phyloP scores from a whole-genome alignment of 2,797 vertebrate species.

The Echeneis naucrates region DNA sequence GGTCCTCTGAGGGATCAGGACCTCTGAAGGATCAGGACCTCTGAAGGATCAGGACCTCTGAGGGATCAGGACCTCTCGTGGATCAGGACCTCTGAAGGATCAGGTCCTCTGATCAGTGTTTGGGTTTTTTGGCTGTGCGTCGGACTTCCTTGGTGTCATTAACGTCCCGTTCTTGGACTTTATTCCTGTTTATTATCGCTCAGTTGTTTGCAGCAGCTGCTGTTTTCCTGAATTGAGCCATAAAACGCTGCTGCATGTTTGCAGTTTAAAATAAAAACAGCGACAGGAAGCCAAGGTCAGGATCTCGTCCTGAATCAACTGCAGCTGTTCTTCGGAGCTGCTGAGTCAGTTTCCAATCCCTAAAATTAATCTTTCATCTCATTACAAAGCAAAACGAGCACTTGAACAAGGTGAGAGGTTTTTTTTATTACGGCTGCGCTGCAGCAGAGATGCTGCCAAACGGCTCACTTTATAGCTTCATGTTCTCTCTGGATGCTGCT shows the following conservation, averaged over 20 bases:
- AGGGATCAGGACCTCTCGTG: too few relatives aligned
- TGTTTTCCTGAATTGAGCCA: background rate
- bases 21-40: too few relatives aligned
- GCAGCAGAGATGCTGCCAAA: constrained; percentile 20
- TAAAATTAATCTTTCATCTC: constrained; percentile 2
- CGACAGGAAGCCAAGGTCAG: background rate
- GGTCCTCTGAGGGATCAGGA: too few relatives aligned
- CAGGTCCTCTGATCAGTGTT: too few relatives aligned
- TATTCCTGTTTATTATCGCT: background rate
- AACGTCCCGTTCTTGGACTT: background rate
- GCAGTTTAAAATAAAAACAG: background rate
- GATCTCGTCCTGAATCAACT: background rate
- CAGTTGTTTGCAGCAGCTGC: constrained; percentile 1
- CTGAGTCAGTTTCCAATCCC: background rate
- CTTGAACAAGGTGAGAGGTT: background rate
- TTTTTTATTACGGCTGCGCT: background rate
- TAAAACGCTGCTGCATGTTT: background rate
- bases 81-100: too few relatives aligned
- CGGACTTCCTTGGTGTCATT: too few relatives aligned
- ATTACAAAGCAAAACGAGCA: background rate
- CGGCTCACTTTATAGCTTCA: constrained; percentile 1
- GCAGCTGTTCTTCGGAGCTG: background rate
- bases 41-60: too few relatives aligned
- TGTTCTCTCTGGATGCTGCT: constrained; percentile 11
- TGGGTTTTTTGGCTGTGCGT: too few relatives aligned